Base-by-base conservation (phyloP, 2,113 vertebrate species). In the Riparia riparia region DNA sequence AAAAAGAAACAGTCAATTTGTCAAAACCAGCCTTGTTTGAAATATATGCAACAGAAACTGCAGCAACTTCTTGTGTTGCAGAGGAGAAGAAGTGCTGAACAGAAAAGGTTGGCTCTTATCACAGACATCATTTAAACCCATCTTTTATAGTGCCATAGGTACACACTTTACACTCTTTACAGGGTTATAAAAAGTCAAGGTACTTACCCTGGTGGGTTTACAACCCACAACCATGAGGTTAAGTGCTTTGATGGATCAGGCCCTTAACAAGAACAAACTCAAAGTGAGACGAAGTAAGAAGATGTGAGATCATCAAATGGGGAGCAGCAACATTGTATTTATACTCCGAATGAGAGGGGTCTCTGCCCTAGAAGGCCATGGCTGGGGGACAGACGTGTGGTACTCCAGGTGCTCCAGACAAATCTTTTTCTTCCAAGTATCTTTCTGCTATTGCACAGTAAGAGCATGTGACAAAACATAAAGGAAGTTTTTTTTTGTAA, bases 11-110 rank as follows among this genome's bases (percentile, higher is more conserved):
- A 76, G 54, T 50, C 34, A 39, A 45, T 89, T 76, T 92, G 95
- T 94, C 92, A 95, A 96, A 95, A 95, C 47, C 81, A 95, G 50
- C 73, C 89, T 95, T 72, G 81, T 95, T 95, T 94, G 96, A 96
- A 96, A 96, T 95, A 92, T 70, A 94, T 90, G 89, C 93, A 92
- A 77, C 66, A 65, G 54, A 87, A 84, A 77, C 66, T 70, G 42
- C 66, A 93, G 88, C 79, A 96, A 89, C 71, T 95, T 96, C 69
- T 93, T 86, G 89, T 85, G 63, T 89, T 93, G 69, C 66, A 65
- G 71, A 65, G 51, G 29, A 92, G 68, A 80, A 92, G 47, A 80
- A 92, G 47, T 70, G 86, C 63, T 85, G 65, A 94, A 87, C 47
- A 88, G 84, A 78, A 96, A 91, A 95, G 81, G 72, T 87, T 93